These are phyloP conservation scores for Patella caerulea DNA, from an alignment of 2,888 invertebrate species.

Conservation along the genomic window DNA sequence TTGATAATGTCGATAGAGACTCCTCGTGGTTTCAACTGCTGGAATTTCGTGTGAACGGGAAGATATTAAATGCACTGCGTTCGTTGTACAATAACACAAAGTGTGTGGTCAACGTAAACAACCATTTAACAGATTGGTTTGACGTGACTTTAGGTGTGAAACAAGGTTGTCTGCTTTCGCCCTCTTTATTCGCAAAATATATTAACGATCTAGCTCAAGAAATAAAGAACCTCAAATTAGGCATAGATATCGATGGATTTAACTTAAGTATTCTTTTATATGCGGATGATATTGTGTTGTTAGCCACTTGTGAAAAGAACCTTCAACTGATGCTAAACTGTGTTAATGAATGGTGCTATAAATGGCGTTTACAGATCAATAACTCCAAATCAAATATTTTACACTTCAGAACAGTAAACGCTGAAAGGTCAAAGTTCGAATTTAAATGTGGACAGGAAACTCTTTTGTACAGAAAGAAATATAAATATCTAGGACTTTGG, in stretches of 20 bases:
- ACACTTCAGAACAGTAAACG: too few relatives aligned
- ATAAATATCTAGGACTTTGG: neutral
- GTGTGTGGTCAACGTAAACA: neutral
- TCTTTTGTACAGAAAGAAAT: neutral
- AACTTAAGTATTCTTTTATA: too few relatives aligned
- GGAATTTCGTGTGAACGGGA: neutral
- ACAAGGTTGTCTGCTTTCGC: neutral
- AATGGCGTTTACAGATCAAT: too few relatives aligned
- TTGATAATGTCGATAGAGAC: neutral
- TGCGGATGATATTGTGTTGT: too few relatives aligned
- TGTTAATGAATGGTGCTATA: too few relatives aligned
- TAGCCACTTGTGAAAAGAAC: too few relatives aligned
- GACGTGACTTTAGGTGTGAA: neutral
- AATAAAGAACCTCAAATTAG: neutral
- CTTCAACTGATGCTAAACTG: too few relatives aligned
- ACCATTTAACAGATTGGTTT: neutral
- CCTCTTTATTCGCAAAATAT: neutral
- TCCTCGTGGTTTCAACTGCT: too few relatives aligned
- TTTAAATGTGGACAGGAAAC: neutral
- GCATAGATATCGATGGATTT: neutral
- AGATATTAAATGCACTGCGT: neutral
- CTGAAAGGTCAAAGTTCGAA: neutral
- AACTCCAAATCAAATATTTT: too few relatives aligned
- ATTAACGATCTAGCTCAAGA: constrained; percentile 13
- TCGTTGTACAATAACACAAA: neutral